Evolutionary conservation across 2,113 vertebrate genomes (phyloP).

Genomic region (Pituophis catenifer): DNA sequence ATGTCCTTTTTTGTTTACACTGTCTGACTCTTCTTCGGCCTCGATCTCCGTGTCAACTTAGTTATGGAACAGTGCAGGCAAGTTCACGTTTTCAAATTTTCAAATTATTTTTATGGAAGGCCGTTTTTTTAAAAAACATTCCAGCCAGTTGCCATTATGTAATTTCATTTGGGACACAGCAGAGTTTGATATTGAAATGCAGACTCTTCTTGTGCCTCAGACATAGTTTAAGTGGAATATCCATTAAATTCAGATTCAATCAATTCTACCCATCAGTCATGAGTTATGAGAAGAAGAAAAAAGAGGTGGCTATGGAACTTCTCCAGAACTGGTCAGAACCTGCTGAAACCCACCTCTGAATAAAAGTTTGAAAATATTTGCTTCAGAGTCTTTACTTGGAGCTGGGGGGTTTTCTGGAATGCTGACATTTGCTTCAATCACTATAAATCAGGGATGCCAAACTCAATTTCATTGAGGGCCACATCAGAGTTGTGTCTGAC

Average conservation of each 20-base stretch:
- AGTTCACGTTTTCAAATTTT: background rate
- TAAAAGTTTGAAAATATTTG: too few relatives aligned
- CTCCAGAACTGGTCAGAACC: too few relatives aligned
- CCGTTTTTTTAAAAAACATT: background rate
- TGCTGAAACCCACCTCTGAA: too few relatives aligned
- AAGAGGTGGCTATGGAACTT: background rate
- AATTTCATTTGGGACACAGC: background rate
- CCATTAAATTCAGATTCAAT: background rate
- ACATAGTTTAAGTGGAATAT: background rate
- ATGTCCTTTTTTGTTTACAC: background rate
- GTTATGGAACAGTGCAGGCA: background rate
- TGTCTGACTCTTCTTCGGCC: background rate
- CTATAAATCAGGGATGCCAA: background rate
- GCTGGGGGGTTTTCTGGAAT: too few relatives aligned
- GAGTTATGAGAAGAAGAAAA: background rate
- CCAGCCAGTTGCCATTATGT: background rate
- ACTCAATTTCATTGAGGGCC: too few relatives aligned
- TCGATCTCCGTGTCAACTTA: background rate
- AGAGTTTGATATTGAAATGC: background rate
- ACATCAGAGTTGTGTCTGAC: too few relatives aligned
- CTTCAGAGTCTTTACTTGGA: too few relatives aligned
- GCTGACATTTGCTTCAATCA: background rate
- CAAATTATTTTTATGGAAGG: background rate
- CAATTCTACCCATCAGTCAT: background rate
- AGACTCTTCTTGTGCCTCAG: background rate